Conservation (phyloP, 2,797 vertebrate species). For the Alectoris magna region DNA sequence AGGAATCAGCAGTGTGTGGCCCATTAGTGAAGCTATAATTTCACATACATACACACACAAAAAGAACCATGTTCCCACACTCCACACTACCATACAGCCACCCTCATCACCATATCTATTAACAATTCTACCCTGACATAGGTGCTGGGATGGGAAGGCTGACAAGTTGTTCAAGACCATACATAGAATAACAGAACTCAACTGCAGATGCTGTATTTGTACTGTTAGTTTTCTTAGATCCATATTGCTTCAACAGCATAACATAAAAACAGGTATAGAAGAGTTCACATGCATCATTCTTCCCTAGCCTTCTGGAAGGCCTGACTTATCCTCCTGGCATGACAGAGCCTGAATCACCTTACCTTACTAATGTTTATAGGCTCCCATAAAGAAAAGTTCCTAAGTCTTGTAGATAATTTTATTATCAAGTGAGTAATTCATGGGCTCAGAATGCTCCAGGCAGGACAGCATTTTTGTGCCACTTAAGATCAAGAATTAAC, state of each 20-base stretch:
- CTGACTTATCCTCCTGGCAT: background rate
- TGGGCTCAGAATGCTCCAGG: background rate
- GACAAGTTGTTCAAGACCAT: background rate
- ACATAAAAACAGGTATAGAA: background rate
- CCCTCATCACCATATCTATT: background rate
- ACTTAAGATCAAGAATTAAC: background rate
- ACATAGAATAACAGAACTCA: background rate
- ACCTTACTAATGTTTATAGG: background rate
- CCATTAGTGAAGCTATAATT: accelerated
- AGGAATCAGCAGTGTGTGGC: background rate
- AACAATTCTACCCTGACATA: background rate
- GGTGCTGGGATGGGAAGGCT: background rate
- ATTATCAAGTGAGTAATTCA: background rate
- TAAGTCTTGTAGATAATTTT: background rate
- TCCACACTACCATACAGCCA: background rate
- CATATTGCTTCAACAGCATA: background rate
- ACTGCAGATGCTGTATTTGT: background rate
- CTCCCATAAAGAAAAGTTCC: background rate
- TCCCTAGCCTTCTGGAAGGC: background rate
- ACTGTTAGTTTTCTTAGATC: background rate
- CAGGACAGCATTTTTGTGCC: background rate
- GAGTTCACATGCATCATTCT: accelerated
- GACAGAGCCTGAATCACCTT: background rate
- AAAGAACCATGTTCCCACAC: background rate
- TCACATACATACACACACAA: background rate